phyloP scores from a whole-genome alignment of 2,888 invertebrate genomes.

The Rhynchonema sp. region DNA sequence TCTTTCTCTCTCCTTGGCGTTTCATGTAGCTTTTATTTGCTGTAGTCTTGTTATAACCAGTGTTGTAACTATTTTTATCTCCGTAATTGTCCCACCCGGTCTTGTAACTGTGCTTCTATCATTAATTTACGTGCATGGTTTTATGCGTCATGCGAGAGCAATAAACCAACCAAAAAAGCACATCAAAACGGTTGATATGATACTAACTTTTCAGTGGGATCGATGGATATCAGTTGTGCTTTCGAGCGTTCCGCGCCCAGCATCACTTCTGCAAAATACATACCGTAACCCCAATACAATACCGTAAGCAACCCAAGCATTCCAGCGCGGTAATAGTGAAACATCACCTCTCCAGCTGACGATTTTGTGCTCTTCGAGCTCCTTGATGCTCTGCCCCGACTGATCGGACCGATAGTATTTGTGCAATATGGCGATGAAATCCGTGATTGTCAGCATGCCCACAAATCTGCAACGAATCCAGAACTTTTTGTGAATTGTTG shows the following conservation, averaged over 20 bases:
- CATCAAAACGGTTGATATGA: not conserved
- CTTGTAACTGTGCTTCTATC: no score
- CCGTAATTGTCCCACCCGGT: no score
- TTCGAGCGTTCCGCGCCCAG: slow-evolving; percentile 22
- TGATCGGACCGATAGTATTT: slow-evolving; percentile 6
- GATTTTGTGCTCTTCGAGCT: slow-evolving; percentile 37
- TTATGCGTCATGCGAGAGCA: no score
- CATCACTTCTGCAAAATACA: not conserved
- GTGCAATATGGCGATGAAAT: slow-evolving; percentile 37
- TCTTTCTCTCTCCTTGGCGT: no score
- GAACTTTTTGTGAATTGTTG: no score
- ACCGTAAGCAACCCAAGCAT: no score
- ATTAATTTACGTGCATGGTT: no score
- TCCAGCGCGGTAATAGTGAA: not conserved
- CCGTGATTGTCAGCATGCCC: slow-evolving; percentile 45
- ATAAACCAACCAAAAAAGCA: not conserved
- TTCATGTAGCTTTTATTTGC: no score
- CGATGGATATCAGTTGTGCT: slow-evolving; percentile 32
- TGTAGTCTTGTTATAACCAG: no score
- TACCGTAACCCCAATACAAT: no score
- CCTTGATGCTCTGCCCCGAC: slow-evolving; percentile 27
- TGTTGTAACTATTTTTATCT: no score
- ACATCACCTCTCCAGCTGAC: slow-evolving; percentile 29
- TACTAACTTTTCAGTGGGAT: slow-evolving; percentile 33
- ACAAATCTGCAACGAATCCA: no score